Base-by-base conservation (phyloP, 2,113 vertebrate genomes). In the Pimephales promelas region DNA sequence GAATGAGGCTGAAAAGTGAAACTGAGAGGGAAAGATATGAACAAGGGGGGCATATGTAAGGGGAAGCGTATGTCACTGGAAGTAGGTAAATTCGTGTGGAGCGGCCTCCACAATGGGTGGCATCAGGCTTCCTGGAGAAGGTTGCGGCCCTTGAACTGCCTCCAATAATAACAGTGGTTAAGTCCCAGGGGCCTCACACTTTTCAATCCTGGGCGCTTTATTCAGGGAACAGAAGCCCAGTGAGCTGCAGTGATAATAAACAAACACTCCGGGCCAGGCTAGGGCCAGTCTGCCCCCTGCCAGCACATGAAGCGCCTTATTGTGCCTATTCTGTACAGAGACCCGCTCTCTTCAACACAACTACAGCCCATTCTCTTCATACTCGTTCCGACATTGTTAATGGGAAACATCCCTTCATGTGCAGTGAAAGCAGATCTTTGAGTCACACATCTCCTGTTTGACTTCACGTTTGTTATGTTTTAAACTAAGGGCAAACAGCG, bases 61-160 rank as follows among this genome's bases (percentile, higher is more conserved):
- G 68, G 78, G 40, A 81, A 84, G 81, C 22, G 34, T 34, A 68
- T 61, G 79, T 84, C 52, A 47, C 78, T 24, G 24, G 34, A 62
- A 86, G 82, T 79, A 84, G 83, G 85, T 84, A 82, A 79, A 85
- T 85, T 84, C 57, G 68, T 86, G 83, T 47, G 47, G 84, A 86
- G 72, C 56, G 24, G 68, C 77, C 84, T n/a, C 79, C 87, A 87
- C 87, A 84, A 87, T 87, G 89, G 89, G 89, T 88, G 87, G 89
- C 84, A 88, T 88, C 82, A 28, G 20, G 79, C 87, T 88, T 88
- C 84, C 83, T 86, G 81, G 73, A 81, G 75, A 81, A 82, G 72
- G 40, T 36, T 52, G 72, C 20, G 40, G 54, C 52, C 70, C 82
- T 89, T 89, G 87, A 89, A 88, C 89, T 84, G 77, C 82, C 77